A percentile compares a stretch with the other conserved stretches of the same genome.
Conservation (phyloP, 2,888 invertebrate species). For the Xanthorhoe designata region DNA sequence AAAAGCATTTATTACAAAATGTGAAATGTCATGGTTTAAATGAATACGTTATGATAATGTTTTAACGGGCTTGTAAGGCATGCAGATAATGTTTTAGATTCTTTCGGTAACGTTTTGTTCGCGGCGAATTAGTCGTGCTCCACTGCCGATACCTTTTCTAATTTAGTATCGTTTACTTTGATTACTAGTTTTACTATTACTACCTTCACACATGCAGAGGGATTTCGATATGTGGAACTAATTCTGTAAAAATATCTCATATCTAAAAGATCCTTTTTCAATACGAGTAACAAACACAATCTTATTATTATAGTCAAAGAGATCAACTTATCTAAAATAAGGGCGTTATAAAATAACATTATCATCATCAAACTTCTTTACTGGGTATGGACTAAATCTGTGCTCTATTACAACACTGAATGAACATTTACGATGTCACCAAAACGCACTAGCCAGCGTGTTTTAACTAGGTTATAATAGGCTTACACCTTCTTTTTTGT, state of each 20-base stretch:
- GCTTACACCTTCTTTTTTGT: too few relatives aligned
- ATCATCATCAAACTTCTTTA: too few relatives aligned
- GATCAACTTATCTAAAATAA: too few relatives aligned
- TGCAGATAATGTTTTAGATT: conserved; percentile 68
- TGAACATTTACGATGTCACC: too few relatives aligned
- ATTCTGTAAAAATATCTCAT: conserved; percentile 15
- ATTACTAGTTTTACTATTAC: conserved; percentile 41
- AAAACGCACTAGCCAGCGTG: too few relatives aligned
- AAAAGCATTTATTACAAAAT: conserved; percentile 83
- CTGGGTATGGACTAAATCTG: too few relatives aligned
- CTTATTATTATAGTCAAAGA: too few relatives aligned
- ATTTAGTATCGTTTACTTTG: conserved; percentile 67
- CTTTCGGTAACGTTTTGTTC: conserved; percentile 75
- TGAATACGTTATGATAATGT: conserved; percentile 83
- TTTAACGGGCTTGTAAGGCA: conserved; percentile 77
- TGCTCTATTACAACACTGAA: too few relatives aligned
- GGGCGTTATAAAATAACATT: too few relatives aligned
- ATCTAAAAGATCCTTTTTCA: neutral
- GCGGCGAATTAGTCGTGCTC: conserved; percentile 78
- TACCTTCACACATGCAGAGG: conserved; percentile 10
- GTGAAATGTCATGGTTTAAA: conserved; percentile 85
- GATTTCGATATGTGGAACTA: conserved; percentile 17
- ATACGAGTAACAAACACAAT: neutral
- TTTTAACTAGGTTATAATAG: too few relatives aligned
- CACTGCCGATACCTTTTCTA: conserved; percentile 72